phyloP scores from a whole-genome alignment of 2,113 vertebrate genomes.

The Cacatua alba region DNA sequence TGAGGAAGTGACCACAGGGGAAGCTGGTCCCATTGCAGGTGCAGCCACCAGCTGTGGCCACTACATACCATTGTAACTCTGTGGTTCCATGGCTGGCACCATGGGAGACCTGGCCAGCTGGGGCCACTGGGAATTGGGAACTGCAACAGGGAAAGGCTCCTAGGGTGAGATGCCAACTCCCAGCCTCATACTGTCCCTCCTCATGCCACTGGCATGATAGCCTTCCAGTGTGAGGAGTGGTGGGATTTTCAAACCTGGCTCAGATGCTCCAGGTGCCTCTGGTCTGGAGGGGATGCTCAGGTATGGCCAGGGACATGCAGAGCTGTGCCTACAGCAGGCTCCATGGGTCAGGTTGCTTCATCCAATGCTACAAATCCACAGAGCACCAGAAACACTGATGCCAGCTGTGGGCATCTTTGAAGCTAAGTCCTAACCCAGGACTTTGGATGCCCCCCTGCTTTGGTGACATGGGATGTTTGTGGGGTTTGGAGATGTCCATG shows the following conservation, averaged over 20 bases:
- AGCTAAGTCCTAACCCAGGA: background rate
- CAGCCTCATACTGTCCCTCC: background rate
- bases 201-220: background rate
- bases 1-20: background rate
- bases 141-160: background rate
- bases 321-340: background rate
- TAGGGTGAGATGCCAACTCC: background rate
- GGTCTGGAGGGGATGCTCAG: background rate
- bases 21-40: background rate
- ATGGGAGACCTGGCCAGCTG: background rate
- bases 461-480: background rate
- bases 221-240: background rate
- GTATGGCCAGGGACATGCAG: rapidly evolving
- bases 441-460: background rate
- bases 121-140: background rate
- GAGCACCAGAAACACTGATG: background rate
- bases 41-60: background rate
- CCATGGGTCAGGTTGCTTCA: background rate
- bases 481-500: background rate
- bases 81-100: background rate
- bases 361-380: background rate
- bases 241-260: background rate
- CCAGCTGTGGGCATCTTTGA: background rate
- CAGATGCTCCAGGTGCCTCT: background rate
- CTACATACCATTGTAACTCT: rapidly evolving